Percentiles rank a stretch among this genome's conserved stretches.
Evolutionary conservation across 2,113 vertebrate genomes (phyloP).

Genomic region (Dicerorhinus sumatrensis): DNA sequence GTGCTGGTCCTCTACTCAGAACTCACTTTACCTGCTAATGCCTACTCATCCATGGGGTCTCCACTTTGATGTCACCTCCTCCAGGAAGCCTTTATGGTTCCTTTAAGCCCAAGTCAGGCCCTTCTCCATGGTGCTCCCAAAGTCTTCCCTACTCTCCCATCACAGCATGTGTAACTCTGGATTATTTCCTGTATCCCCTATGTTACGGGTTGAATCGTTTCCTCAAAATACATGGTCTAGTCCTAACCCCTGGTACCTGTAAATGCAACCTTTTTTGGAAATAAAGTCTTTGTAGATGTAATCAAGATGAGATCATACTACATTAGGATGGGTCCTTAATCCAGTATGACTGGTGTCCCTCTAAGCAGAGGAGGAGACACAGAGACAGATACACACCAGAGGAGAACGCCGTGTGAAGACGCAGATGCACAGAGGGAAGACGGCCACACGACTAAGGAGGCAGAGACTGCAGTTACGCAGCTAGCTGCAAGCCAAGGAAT

Average conservation of each 20-base stretch:
- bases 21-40: neutral
- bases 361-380: neutral
- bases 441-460: neutral
- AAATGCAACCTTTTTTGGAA: neutral
- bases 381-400: neutral
- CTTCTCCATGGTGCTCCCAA: neutral
- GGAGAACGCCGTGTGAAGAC: neutral
- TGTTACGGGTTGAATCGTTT: neutral
- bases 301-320: neutral
- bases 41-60: neutral
- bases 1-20: neutral
- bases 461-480: neutral
- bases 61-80: neutral
- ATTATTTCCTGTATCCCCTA: neutral
- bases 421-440: neutral
- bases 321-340: neutral
- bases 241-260: neutral
- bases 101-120: neutral
- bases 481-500: neutral
- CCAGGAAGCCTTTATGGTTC: neutral
- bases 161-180: neutral
- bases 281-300: neutral
- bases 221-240: neutral
- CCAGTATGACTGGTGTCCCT: neutral
- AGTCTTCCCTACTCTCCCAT: neutral